Conservation (phyloP, 2,113 vertebrate species). For the Laterallus jamaicensis region DNA sequence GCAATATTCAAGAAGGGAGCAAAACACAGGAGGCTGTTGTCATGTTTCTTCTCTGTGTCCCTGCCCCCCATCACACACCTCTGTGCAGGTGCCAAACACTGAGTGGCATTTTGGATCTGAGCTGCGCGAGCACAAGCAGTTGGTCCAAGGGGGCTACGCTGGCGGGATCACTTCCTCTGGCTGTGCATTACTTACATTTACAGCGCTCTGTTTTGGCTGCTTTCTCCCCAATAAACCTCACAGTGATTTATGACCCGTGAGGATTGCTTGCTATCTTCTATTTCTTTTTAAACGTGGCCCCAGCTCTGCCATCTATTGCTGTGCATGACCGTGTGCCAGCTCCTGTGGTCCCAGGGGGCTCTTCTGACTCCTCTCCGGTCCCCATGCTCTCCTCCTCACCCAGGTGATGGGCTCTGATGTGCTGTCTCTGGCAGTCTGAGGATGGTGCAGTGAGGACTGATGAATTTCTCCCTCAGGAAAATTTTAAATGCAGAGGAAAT, state of each 20-base stretch:
- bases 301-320: neutral
- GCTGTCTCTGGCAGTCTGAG: neutral
- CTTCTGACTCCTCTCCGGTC: neutral
- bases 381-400: rapidly evolving
- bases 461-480: neutral
- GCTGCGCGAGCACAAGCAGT: rapidly evolving
- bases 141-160: rapidly evolving
- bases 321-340: neutral
- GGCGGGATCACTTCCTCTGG: neutral
- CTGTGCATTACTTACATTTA: neutral
- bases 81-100: rapidly evolving
- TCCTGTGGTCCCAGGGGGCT: neutral
- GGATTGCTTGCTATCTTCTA: neutral
- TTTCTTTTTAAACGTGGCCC: neutral
- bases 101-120: rapidly evolving
- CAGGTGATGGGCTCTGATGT: neutral
- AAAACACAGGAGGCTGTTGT: neutral
- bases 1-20: neutral
- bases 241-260: neutral
- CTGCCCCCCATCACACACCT: too few species aligned
- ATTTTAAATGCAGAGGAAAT: neutral
- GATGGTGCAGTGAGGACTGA: neutral
- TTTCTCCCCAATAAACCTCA: neutral
- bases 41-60: neutral
- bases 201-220: rapidly evolving